Conservation (phyloP, 2,113 vertebrate genomes). For the Mastomys coucha region DNA sequence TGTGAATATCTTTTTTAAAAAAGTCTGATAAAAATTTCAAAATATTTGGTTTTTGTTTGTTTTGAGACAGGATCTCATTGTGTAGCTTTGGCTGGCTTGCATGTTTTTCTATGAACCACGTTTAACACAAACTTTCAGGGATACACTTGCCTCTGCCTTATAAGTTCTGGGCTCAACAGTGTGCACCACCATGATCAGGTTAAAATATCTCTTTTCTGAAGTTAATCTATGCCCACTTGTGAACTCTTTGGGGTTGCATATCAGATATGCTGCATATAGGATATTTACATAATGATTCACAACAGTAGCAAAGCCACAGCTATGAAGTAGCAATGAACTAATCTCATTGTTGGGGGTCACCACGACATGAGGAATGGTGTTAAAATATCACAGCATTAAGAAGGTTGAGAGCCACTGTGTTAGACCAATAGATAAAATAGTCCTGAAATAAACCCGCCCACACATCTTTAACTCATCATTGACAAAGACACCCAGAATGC, state of each 20-base stretch:
- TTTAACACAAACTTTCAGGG: neutral
- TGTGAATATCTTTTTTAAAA: too few relatives aligned
- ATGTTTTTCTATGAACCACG: neutral
- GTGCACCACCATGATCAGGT: neutral
- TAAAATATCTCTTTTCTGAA: neutral
- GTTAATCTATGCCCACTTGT: neutral
- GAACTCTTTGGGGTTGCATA: neutral
- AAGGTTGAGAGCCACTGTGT: neutral
- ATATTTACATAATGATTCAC: neutral
- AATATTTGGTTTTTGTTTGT: neutral
- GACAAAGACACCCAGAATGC: neutral
- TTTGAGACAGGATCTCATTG: neutral
- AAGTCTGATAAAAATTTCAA: neutral
- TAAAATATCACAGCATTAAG: neutral
- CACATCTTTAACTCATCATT: neutral
- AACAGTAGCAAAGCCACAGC: neutral
- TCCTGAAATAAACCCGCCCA: neutral
- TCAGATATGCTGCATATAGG: neutral
- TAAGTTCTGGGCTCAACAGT: neutral
- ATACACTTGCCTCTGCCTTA: neutral
- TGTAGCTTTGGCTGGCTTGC: neutral
- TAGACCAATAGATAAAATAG: neutral
- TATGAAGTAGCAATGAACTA: neutral
- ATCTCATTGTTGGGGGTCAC: neutral
- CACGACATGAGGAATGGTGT: neutral